Base-by-base conservation (phyloP, 2,113 vertebrate species). In the Anarhynchus alexandrinus region DNA sequence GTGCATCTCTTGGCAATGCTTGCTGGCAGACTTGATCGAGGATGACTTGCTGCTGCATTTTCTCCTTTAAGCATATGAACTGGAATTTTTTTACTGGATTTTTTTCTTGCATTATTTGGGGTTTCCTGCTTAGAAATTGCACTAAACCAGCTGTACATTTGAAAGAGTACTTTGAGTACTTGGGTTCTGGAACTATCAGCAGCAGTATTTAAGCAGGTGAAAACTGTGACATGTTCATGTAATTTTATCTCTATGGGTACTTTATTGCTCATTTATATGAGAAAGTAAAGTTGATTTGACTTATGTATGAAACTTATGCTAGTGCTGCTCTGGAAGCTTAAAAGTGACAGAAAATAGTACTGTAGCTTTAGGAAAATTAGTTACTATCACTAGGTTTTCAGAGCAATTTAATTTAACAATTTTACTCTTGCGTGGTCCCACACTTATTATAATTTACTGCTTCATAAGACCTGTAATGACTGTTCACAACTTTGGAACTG, bases 1-100 rank as follows among this genome's bases (percentile, higher is more conserved):
- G 69, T 62, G 29, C 70, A 70, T 85, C 90, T 96, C 93, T 76
- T 96, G 95, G 76, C 57, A 89, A 32, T 82, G 79, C 79, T 72
- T 83, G 49, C 69, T 72, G 67, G 52, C n/a, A 54, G 45, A 45
- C 78, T 82, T 95, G n/a, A 69, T 2, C 92, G 82, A 86, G 67
- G 66, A 77, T 87, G 83, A 59, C 74, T 96, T 86, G 38, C 61
- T 90, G 40, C 42, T 88, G 55, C 81, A 43, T 58, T 67, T 73
- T 58, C 64, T 81, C 12, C 51, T 42, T 43, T 78, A 29, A 78
- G 26, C 36, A 34, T 73, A n/a, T 19, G 30, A 82, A 80, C 27
- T 29, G 29, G 8, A 34, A 14, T 58, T 76, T 76, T 47, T 58
- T 51, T 64, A 29, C 11, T 51, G 26, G 17, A 54, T 17, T 73